Evolutionary conservation across 2,797 vertebrate genomes (phyloP).

Genomic region (Crenuchus spilurus): DNA sequence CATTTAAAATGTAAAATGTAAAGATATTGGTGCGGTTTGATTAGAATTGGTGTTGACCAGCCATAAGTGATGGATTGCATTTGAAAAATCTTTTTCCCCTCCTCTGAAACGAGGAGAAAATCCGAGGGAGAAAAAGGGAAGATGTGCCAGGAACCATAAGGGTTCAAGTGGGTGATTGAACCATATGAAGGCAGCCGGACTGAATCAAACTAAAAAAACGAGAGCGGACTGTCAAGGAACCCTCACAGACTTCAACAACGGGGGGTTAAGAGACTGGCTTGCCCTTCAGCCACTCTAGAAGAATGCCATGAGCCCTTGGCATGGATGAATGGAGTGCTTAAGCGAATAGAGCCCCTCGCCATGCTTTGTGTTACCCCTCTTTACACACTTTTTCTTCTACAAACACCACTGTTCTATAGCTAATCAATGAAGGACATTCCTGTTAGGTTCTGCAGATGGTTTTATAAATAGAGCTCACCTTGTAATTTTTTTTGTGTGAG

Average conservation of each 20-base stretch:
- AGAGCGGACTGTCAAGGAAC: slow-evolving; percentile 43
- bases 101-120: slow-evolving; percentile 49
- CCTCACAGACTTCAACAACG: slow-evolving; percentile 43
- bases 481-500: background rate
- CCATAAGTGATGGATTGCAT: slow-evolving; percentile 54
- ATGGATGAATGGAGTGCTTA: slow-evolving; percentile 50
- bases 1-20: slow-evolving; percentile 59
- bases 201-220: slow-evolving; percentile 65
- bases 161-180: slow-evolving; percentile 66
- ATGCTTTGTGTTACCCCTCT: slow-evolving; percentile 36
- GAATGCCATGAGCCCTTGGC: slow-evolving; percentile 47
- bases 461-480: background rate
- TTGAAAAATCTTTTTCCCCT: slow-evolving; percentile 38
- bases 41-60: slow-evolving; percentile 49
- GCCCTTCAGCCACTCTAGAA: slow-evolving; percentile 51
- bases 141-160: slow-evolving; percentile 49
- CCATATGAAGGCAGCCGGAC: slow-evolving; percentile 69
- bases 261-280: slow-evolving; percentile 51
- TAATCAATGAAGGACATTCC: slow-evolving; percentile 42
- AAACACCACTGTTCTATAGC: slow-evolving; percentile 29
- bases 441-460: slow-evolving; percentile 6
- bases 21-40: slow-evolving; percentile 51
- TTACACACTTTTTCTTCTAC: slow-evolving; percentile 23
- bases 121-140: slow-evolving; percentile 50
- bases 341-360: slow-evolving; percentile 21